Conservation (phyloP, 2,113 vertebrate genomes). For the Thryonomys swinderianus region DNA sequence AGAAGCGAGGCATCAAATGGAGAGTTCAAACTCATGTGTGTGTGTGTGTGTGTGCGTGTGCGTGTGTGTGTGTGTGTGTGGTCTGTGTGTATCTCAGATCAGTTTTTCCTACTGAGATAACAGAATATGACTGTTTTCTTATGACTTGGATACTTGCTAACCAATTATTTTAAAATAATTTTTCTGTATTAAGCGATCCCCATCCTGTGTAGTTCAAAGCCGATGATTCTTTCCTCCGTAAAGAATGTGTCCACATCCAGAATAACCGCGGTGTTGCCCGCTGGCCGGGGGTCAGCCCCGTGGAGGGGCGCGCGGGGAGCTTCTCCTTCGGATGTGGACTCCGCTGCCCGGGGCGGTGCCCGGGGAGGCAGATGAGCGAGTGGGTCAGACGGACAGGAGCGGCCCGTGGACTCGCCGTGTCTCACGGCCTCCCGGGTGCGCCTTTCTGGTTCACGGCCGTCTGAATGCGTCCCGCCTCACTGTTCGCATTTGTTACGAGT, state of each 20-base stretch:
- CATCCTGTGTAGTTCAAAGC: constrained; percentile 18
- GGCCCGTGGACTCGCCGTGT: not conserved
- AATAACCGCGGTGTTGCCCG: not conserved
- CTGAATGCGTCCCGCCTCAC: not conserved
- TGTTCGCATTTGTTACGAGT: not conserved
- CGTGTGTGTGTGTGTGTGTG: not conserved
- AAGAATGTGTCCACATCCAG: not conserved
- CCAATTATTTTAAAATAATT: constrained; percentile 30
- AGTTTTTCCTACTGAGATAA: not conserved
- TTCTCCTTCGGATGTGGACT: not conserved
- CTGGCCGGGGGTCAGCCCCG: not conserved
- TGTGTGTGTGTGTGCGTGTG: not conserved
- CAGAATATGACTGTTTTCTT: not conserved
- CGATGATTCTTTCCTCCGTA: constrained; percentile 2
- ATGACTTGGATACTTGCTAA: constrained; percentile 22
- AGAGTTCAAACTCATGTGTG: not conserved
- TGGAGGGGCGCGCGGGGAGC: not conserved
- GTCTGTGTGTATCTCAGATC: no score
- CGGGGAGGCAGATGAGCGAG: not conserved
- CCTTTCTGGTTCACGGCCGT: not conserved
- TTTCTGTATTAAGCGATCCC: constrained; percentile 26
- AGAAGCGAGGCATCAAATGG: not conserved
- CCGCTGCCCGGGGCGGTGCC: not conserved
- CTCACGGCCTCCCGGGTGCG: constrained; percentile 15
- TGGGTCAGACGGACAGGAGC: not conserved